These are phyloP conservation scores for Oplegnathus fasciatus DNA, from an alignment of 2,113 vertebrate genomes.

Conservation along the genomic window DNA sequence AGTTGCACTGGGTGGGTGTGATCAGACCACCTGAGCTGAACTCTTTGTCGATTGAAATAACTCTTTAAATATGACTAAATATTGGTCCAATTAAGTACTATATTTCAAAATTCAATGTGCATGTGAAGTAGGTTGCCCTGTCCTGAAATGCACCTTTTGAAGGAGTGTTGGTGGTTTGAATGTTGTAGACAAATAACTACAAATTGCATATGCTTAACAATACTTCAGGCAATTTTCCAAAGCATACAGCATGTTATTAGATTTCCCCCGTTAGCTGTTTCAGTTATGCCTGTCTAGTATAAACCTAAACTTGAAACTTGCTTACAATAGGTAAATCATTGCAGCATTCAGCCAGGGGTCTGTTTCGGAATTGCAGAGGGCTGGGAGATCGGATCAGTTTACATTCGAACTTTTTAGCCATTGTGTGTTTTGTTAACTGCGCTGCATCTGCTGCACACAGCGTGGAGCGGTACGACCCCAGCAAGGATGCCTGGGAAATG, in stretches of 20 bases:
- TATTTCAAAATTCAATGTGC: background rate
- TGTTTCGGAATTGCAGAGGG: background rate
- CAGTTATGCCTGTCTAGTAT: too few relatives aligned
- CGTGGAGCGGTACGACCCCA: conserved; percentile 96
- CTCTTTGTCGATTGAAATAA: background rate
- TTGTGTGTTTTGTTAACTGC: background rate
- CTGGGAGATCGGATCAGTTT: background rate
- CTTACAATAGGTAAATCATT: background rate
- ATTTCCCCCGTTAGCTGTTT: background rate
- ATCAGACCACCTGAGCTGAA: background rate
- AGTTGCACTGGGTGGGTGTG: background rate
- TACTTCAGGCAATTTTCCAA: background rate
- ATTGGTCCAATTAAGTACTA: background rate
- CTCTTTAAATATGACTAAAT: background rate
- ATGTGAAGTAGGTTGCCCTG: background rate
- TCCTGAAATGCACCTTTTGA: background rate
- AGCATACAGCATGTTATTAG: background rate
- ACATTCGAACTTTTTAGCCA: background rate
- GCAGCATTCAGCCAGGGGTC: background rate
- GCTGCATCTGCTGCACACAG: conserved; percentile 75
- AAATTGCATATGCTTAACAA: background rate
- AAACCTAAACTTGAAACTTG: background rate
- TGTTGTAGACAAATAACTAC: conserved; percentile 5
- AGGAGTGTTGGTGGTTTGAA: background rate
- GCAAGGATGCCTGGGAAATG: conserved; percentile 96